phyloP scores from a whole-genome alignment of 1,140 invertebrate genomes.

The Himalopsyche phryganea region DNA sequence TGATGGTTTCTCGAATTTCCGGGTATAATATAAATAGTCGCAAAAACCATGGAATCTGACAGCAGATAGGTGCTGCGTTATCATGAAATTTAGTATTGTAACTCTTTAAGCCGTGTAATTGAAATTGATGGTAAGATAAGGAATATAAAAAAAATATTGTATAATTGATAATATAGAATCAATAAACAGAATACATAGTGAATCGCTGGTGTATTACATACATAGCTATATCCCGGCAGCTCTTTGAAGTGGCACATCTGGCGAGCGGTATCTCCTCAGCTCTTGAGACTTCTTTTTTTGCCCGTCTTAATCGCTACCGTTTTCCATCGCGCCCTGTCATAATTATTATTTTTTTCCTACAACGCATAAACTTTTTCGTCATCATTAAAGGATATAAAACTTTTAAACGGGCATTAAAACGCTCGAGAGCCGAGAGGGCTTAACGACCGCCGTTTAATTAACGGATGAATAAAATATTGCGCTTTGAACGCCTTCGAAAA shows the following conservation, averaged over 20 bases:
- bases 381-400: slow-evolving; percentile 27
- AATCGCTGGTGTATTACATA: not conserved
- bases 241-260: slow-evolving; percentile 33
- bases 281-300: slow-evolving; percentile 4
- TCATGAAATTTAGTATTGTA: too few relatives aligned
- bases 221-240: not conserved
- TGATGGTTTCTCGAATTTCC: too few relatives aligned
- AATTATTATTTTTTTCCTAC: slow-evolving; percentile 15
- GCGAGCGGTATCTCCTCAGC: slow-evolving; percentile 23
- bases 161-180: too few relatives aligned
- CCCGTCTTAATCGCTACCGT: slow-evolving; percentile 20
- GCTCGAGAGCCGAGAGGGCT: slow-evolving; percentile 17
- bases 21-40: too few relatives aligned
- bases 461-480: not conserved
- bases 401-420: slow-evolving; percentile 21
- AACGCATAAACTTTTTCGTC: slow-evolving; percentile 22
- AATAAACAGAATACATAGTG: too few relatives aligned
- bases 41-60: too few relatives aligned
- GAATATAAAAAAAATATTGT: too few relatives aligned
- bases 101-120: too few relatives aligned
- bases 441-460: slow-evolving; percentile 24
- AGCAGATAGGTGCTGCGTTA: too few relatives aligned
- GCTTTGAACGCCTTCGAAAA: too few relatives aligned
- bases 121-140: too few relatives aligned
- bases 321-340: slow-evolving; percentile 13